A percentile compares a stretch with the other conserved stretches of the same genome.
These are phyloP conservation scores for Maconellicoccus hirsutus DNA, from an alignment of 1,140 invertebrate genomes.

Conservation along the genomic window DNA sequence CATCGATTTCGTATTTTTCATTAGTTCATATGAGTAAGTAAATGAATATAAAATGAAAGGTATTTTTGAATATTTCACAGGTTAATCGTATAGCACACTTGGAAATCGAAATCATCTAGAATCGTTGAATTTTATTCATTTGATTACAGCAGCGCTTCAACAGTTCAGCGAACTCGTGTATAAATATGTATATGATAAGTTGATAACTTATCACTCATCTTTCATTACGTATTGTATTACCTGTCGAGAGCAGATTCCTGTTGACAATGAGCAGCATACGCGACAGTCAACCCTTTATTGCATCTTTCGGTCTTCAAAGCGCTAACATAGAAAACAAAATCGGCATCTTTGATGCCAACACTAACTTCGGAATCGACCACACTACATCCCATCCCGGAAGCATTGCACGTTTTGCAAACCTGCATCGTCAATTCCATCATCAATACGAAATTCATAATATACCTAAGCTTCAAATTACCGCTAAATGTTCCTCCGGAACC, in stretches of 20 bases:
- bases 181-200: too few species aligned
- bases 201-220: neutral
- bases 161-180: too few species aligned
- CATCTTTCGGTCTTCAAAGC: conserved; percentile 86
- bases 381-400: conserved; percentile 65
- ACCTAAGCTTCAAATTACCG: conserved; percentile 43
- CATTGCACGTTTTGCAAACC: conserved; percentile 75
- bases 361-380: conserved; percentile 35
- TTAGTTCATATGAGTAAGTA: too few species aligned
- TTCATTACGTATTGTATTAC: conserved; percentile 38
- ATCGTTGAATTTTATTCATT: too few species aligned
- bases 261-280: conserved; percentile 97
- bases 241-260: conserved; percentile 85
- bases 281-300: conserved; percentile 77
- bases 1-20: too few species aligned
- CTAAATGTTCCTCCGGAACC: conserved; percentile 83
- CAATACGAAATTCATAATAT: too few species aligned
- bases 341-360: conserved; percentile 67
- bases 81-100: too few species aligned
- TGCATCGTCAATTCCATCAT: conserved; percentile 33
- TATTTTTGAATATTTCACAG: too few species aligned
- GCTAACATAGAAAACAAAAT: conserved; percentile 96
- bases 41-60: too few species aligned
- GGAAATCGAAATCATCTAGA: too few species aligned
- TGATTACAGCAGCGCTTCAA: too few species aligned